Evolutionary conservation across 2,888 invertebrate species (phyloP), one percentile per base, ranked within the genome.

Genomic region (Ellobium chinense): DNA sequence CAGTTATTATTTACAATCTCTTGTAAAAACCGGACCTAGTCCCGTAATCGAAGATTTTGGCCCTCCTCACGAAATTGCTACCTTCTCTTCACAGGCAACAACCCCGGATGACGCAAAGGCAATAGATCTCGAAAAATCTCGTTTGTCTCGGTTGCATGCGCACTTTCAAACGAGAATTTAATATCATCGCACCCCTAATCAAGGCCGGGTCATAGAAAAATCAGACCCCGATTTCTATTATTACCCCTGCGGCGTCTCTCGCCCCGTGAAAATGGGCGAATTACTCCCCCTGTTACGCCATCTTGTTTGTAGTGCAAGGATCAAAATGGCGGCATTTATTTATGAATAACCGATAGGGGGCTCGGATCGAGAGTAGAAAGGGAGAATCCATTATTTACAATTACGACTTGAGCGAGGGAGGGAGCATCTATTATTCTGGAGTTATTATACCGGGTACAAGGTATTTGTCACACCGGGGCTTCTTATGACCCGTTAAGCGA

Each of bases 1-100:
- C 3, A 75, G 75, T 75, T 75, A 75, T 75, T 75, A 75, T 75
- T 65, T 75, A 75, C 65, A 75, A 75, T 63, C 46, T 34, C 65
- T 54, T n/a, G 65, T 60, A 73, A 73, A 60, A 75, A 65, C 54
- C 63, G 0, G 37, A 58, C 58, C 29, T 18, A 29, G 63, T 14
- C 29, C 34, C 1, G 24, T 58, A 72, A 70, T 70, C 56, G 36
- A 18, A 29, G 58, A 34, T 72, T 72, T 72, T 27, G n/a, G n/a
- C n/a, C 58, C 72, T 36, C 18, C 29, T 39, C 46, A 2, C 34
- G 0, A 60, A 72, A 60, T 58, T 72, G 58, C 46, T 58, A 58
- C n/a, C 58, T n/a, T 18, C 18, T 2, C 58, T 34, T 36, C 21
- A 58, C 21, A 58, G 37, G 37, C 34, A 60, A 14, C 31, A n/a